Base-by-base conservation (phyloP, 2,888 invertebrate genomes). In the Myopa tessellatipennis region DNA sequence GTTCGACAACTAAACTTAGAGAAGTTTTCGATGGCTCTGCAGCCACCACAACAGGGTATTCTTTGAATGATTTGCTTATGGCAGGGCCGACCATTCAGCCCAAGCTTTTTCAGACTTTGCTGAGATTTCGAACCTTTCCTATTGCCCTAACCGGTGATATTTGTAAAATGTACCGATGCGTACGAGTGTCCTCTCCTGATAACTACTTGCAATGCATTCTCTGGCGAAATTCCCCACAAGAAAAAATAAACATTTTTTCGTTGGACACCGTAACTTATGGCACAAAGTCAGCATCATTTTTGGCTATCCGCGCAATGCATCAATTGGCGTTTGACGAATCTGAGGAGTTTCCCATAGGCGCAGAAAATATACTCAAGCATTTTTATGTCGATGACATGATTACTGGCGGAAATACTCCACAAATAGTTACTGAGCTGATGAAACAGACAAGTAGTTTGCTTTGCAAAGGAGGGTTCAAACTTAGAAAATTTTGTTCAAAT, bases 351-450 rank as follows among this genome's bases (percentile, higher is more conserved):
- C 75, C 69, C 4, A 7, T 76, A 2, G 78, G 52, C 14, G 50
- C 78, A 18, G 68, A 76, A 76, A 76, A 72, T 4, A 58, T 78
- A 14, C 52, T 7, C 12, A 52, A 79, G 3, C 78, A 80, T 61
- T 79, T 80, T 61, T 78, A 79, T 36, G 79, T 80, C 3, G 79
- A 80, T 58, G 78, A 79, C 36, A 34, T 80, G 36, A 79, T 79
- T 3, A 76, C 80, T 0, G 78, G 78, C 4, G 77, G 72, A 7
- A 45, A 76, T 14, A 67, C 79, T 12, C 61, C 68, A 55, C 12
- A 55, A 26, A 26, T 26, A 55, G 55, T 55, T 16, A 55, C 16
- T 16, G 55, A 55, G 55, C 16, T 55, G 10, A 55, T 55, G 16
- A 55, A 10, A 10, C 10, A 55, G 55, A 16, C 55, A 55, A 55